These are phyloP conservation scores for Carcina quercana DNA, from an alignment of 2,888 invertebrate genomes.

Conservation along the genomic window DNA sequence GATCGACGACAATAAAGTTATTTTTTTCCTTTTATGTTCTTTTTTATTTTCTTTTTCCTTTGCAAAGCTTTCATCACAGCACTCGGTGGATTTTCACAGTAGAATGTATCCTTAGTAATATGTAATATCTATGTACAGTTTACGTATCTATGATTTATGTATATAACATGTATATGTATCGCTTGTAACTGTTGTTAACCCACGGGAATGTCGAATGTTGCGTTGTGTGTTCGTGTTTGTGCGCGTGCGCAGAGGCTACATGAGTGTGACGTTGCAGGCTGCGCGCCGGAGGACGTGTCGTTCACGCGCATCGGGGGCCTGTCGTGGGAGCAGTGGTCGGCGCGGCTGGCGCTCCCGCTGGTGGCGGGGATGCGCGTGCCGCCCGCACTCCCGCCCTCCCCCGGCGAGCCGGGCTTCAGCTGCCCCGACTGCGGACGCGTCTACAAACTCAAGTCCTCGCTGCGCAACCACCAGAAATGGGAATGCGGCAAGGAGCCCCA, in stretches of 20 bases:
- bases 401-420: slow-evolving; percentile 77
- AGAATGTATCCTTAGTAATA: slow-evolving; percentile 30
- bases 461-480: slow-evolving; percentile 89
- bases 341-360: slow-evolving; percentile 82
- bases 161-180: slow-evolving; percentile 51
- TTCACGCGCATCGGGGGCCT: slow-evolving; percentile 80
- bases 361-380: slow-evolving; percentile 74
- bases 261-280: slow-evolving; percentile 30
- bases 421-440: slow-evolving; percentile 89
- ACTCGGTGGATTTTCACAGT: slow-evolving; percentile 71
- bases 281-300: slow-evolving; percentile 76
- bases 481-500: slow-evolving; percentile 90
- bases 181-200: slow-evolving; percentile 61
- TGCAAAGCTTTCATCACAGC: slow-evolving; percentile 71
- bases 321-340: slow-evolving; percentile 84
- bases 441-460: slow-evolving; percentile 90
- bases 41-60: slow-evolving; percentile 61
- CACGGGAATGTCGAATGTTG: slow-evolving; percentile 52
- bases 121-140: slow-evolving; percentile 32
- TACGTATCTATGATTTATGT: slow-evolving; percentile 25
- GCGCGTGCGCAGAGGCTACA: slow-evolving; percentile 10
- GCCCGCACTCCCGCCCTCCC: slow-evolving; percentile 29
- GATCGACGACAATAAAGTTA: slow-evolving; percentile 52
- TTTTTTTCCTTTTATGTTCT: slow-evolving; percentile 50
- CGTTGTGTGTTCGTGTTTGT: slow-evolving; percentile 21